Conservation (phyloP, 2,888 invertebrate genomes). For the Spilarctia lutea region DNA sequence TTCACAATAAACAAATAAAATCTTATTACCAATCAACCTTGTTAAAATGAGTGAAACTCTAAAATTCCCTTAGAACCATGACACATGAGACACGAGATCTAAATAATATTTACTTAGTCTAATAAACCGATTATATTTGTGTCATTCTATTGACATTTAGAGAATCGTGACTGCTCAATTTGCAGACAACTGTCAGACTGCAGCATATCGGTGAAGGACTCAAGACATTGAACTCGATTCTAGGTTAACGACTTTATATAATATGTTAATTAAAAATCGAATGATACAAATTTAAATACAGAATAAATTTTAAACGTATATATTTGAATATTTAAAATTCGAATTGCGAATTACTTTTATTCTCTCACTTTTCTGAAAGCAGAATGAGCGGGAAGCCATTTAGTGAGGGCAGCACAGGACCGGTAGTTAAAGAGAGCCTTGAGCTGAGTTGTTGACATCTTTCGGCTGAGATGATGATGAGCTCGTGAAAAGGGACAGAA, state of each 20-base stretch:
- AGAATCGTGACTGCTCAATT: conserved; percentile 38
- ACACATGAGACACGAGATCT: conserved; percentile 6
- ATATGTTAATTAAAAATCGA: conserved; percentile 6
- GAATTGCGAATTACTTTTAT: neutral
- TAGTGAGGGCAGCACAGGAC: too few species aligned
- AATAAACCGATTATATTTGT: conserved; percentile 6
- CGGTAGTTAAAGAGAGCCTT: too few species aligned
- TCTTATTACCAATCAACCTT: conserved; percentile 12
- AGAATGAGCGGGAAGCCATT: too few species aligned
- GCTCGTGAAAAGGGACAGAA: neutral
- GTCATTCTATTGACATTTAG: neutral
- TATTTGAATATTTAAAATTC: neutral
- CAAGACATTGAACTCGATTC: conserved; percentile 25
- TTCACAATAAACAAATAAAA: neutral
- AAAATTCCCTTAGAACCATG: conserved; percentile 32
- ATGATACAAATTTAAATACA: neutral
- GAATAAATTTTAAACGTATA: neutral
- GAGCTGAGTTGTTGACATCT: too few species aligned
- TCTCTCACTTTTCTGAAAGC: neutral
- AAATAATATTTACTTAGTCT: conserved; percentile 19
- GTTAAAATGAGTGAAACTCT: conserved; percentile 19
- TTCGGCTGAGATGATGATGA: neutral
- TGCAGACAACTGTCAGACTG: conserved; percentile 35
- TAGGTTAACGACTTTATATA: conserved; percentile 12
- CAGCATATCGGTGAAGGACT: conserved; percentile 12